Evolutionary conservation across 2,113 vertebrate genomes (phyloP).

Genomic region (Syngnathoides biaculeatus): DNA sequence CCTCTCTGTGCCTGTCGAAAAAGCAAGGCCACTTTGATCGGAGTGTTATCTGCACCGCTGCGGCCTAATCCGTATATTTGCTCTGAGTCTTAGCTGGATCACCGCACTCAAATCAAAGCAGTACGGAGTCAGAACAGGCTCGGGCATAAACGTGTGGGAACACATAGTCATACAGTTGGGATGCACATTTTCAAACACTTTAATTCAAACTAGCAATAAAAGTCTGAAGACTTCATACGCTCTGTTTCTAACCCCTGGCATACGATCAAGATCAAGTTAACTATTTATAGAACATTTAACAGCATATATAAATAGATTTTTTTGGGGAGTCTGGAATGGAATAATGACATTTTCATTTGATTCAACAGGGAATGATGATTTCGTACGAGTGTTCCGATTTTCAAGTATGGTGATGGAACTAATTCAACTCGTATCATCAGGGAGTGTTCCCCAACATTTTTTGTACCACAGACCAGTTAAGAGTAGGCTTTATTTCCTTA

Average conservation of each 20-base stretch:
- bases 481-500: too few species aligned
- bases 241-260: constrained; percentile 1
- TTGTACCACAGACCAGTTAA: too few species aligned
- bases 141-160: constrained; percentile 59
- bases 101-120: constrained; percentile 74
- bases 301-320: neutral
- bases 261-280: constrained; percentile 21
- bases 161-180: constrained; percentile 44
- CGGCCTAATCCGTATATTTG: constrained; percentile 77
- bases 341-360: too few species aligned
- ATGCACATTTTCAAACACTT: constrained; percentile 24
- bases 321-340: neutral
- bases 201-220: constrained; percentile 4
- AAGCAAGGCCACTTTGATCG: constrained; percentile 77
- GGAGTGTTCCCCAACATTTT: too few species aligned
- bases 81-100: constrained; percentile 76
- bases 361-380: too few species aligned
- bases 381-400: too few species aligned
- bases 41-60: constrained; percentile 72
- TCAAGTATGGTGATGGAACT: too few species aligned
- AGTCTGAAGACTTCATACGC: constrained; percentile 11
- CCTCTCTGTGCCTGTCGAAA: constrained; percentile 62
- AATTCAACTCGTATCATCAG: too few species aligned
- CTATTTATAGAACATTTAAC: neutral
- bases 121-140: constrained; percentile 64